Evolutionary conservation across 1,140 invertebrate genomes (phyloP).

Genomic region (Dendrolimus kikuchii): DNA sequence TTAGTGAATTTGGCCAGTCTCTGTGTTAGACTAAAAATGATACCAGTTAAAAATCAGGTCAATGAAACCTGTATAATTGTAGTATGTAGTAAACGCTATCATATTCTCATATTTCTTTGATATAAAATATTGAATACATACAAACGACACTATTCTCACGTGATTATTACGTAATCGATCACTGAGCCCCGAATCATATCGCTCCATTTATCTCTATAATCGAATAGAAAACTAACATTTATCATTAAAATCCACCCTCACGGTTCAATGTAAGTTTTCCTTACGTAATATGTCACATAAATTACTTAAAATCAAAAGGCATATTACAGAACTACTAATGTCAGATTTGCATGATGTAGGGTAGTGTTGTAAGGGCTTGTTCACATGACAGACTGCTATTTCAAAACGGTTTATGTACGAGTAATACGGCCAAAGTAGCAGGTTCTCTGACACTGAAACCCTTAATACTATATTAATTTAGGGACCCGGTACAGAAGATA

Average conservation of each 20-base stretch:
- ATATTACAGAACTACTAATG: slow-evolving; percentile 54
- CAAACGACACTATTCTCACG: slow-evolving; percentile 14
- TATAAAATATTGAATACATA: slow-evolving; percentile 9
- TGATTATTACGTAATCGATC: slow-evolving; percentile 38
- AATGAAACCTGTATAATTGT: too few relatives aligned
- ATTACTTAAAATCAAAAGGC: slow-evolving; percentile 67
- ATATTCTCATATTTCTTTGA: neutral
- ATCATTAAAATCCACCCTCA: slow-evolving; percentile 18
- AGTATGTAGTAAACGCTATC: too few relatives aligned
- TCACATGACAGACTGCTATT: neutral
- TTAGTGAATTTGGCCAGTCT: too few relatives aligned
- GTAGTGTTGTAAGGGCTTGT: slow-evolving; percentile 18
- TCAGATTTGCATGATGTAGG: slow-evolving; percentile 50
- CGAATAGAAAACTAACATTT: slow-evolving; percentile 53
- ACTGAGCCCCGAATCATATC: slow-evolving; percentile 41
- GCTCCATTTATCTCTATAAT: slow-evolving; percentile 45
- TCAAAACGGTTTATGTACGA: too few relatives aligned
- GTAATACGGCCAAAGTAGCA: too few relatives aligned
- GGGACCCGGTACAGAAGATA: too few relatives aligned
- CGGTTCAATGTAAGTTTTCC: slow-evolving; percentile 28
- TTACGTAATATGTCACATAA: slow-evolving; percentile 52
- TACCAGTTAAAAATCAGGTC: too few relatives aligned
- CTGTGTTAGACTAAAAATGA: too few relatives aligned
- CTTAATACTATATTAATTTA: too few relatives aligned
- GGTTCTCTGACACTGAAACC: too few relatives aligned